Conservation (phyloP, 2,113 vertebrate genomes). For the Panthera tigris region DNA sequence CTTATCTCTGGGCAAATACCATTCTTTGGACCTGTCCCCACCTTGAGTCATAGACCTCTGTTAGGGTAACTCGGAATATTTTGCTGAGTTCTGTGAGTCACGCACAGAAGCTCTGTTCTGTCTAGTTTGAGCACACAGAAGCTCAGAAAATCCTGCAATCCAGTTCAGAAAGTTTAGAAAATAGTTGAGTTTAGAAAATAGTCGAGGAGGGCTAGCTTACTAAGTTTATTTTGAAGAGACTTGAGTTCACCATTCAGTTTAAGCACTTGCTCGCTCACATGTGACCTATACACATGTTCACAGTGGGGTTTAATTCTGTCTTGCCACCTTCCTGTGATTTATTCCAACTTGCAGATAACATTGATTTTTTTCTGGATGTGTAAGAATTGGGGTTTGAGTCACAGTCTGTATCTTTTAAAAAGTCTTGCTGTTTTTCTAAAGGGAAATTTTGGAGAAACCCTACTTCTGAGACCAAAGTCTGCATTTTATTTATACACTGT, state of each 20-base stretch:
- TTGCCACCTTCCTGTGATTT: too few species aligned
- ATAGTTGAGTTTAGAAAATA: too few species aligned
- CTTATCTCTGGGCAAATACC: neutral
- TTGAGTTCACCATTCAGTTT: neutral
- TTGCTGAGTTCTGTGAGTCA: neutral
- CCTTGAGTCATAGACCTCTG: neutral
- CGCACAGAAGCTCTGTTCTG: neutral
- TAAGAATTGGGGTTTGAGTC: neutral
- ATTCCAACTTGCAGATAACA: neutral
- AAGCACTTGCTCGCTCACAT: accelerated
- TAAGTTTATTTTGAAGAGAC: neutral
- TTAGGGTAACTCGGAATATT: neutral
- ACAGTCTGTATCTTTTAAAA: neutral
- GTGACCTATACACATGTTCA: neutral
- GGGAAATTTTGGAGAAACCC: neutral
- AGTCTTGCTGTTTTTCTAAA: neutral
- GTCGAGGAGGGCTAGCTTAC: neutral
- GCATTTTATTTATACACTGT: neutral
- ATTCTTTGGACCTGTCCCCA: neutral
- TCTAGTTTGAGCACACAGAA: neutral
- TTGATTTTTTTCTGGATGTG: neutral
- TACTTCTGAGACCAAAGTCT: neutral
- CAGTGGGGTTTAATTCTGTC: neutral
- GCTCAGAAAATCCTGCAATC: neutral
- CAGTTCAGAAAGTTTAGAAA: neutral